Base-by-base conservation (phyloP, 2,113 vertebrate genomes). In the Gadus macrocephalus region DNA sequence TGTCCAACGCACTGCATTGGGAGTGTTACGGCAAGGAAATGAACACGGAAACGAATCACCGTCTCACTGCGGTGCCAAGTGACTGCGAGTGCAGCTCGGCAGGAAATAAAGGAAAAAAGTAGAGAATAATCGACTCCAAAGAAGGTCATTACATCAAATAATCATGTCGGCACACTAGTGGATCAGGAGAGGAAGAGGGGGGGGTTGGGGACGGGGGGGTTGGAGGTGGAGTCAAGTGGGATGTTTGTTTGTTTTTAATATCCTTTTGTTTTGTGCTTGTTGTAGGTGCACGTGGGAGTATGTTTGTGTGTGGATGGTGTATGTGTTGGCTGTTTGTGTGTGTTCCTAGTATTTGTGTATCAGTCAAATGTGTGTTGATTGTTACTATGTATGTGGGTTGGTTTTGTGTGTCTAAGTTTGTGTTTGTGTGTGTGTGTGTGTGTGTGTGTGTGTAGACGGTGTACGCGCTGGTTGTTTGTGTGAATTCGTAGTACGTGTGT, bases 61-160 rank as follows among this genome's bases (percentile, higher is more conserved):
- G 42, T 71, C 38, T 71, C 71, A 49, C 53, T 17, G 16, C 1
- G 19, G 66, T 3, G 11, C 42, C 61, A 27, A n/a, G 68, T 20
- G 25, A 72, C 55, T 27, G 20, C 19, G 66, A 78, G 42, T 9
- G 42, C 42, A 49, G 38, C n/a, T 0, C 49, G 7, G 31, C 25
- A 0, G 59, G 64, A 53, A 38, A 16, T 59, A 19, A 58, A 17
- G 31, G 5, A 62, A 53, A 71, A 11, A 49, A 53, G 35, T 38
- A 9, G 20, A 20, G 6, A 17, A 56, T 73, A 76, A 68, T 62
- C 27, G 42, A 70, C 59, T 60, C 67, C 64, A 60, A 66, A 78
- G 69, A 77, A 75, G 76, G 66, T 71, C 73, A 67, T 77, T 70
- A 22, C 74, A 68, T 78, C 31, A 77, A 83, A 81, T 66, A 77